Evolutionary conservation across 2,888 invertebrate genomes (phyloP).

Genomic region (Macrosiphum euphorbiae): DNA sequence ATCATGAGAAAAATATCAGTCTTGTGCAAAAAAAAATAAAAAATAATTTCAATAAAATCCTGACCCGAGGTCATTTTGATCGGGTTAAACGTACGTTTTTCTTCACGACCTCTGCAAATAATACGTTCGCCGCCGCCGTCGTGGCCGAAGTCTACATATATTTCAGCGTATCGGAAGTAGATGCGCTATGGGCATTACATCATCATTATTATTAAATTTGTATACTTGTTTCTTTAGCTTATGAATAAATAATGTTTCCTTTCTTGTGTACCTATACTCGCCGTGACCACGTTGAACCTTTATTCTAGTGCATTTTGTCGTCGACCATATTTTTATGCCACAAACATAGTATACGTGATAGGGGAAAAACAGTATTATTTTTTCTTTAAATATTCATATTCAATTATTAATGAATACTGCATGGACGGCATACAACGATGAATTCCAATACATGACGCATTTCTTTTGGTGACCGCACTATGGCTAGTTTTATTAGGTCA

Average conservation of each 20-base stretch:
- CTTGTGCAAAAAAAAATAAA: background rate
- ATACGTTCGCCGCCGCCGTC: background rate
- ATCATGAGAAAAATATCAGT: background rate
- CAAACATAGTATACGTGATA: background rate
- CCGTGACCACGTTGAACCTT: constrained; percentile 30
- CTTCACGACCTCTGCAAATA: constrained; percentile 34
- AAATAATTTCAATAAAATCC: constrained; percentile 37
- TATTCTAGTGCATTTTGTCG: background rate
- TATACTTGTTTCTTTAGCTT: constrained; percentile 10
- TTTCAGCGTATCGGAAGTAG: constrained; percentile 40
- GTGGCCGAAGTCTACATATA: background rate
- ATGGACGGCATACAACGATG: background rate
- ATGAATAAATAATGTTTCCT: constrained; percentile 55
- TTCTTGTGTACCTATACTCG: background rate
- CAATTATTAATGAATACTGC: background rate
- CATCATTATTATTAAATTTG: constrained; percentile 32
- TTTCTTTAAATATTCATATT: background rate
- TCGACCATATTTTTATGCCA: background rate
- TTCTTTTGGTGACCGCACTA: background rate
- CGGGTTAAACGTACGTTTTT: constrained; percentile 56
- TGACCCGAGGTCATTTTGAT: constrained; percentile 48
- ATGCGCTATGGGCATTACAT: constrained; percentile 40
- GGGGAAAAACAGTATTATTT: constrained; percentile 4
- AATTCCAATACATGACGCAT: background rate
- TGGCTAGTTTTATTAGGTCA: constrained; percentile 33